Evolutionary conservation across 2,113 vertebrate species (phyloP).

Genomic region (Uropsilus gracilis): DNA sequence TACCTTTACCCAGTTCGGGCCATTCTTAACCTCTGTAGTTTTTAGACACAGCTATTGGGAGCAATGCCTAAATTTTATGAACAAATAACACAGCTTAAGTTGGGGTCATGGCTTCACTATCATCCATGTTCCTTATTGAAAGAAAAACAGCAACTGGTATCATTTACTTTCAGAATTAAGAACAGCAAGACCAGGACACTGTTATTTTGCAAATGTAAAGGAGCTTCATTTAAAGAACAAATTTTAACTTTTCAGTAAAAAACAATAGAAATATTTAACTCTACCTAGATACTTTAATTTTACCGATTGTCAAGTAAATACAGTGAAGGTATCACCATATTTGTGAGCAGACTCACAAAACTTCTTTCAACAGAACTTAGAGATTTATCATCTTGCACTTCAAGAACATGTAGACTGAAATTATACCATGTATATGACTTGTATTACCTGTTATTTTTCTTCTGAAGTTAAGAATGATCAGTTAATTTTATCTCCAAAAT

Average conservation of each 20-base stretch:
- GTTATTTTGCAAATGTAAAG: neutral
- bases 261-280: neutral
- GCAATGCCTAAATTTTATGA: too few species aligned
- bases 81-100: too few species aligned
- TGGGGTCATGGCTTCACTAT: too few species aligned
- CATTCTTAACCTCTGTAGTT: too few species aligned
- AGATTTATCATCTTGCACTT: neutral
- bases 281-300: neutral
- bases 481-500: slow-evolving; percentile 25
- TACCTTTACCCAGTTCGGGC: too few species aligned
- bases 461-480: neutral
- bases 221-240: neutral
- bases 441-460: neutral
- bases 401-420: neutral
- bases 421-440: neutral
- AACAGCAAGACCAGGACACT: neutral
- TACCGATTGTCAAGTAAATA: neutral
- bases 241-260: neutral
- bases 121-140: neutral
- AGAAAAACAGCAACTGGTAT: neutral
- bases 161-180: neutral
- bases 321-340: too few species aligned
- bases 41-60: too few species aligned
- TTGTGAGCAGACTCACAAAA: neutral
- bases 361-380: neutral